These are phyloP conservation scores for Oreortyx pictus DNA, from an alignment of 2,797 vertebrate genomes.

Conservation along the genomic window DNA sequence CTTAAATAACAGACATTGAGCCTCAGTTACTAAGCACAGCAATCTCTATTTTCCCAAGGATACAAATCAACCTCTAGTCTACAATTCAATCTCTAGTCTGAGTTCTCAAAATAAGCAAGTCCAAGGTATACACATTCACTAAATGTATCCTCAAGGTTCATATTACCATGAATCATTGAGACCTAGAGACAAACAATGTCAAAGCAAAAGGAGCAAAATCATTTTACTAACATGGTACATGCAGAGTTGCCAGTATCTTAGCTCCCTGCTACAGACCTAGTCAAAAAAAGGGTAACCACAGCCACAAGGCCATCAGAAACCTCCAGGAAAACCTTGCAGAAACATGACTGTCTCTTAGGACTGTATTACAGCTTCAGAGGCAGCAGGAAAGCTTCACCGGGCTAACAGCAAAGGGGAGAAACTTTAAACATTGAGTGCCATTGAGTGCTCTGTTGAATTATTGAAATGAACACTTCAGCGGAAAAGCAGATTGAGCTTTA, in stretches of 20 bases:
- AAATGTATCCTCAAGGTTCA: fast-evolving
- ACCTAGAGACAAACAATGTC: not conserved
- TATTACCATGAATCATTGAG: not conserved
- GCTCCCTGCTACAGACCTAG: not conserved
- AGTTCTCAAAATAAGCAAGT: not conserved
- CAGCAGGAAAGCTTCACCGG: not conserved
- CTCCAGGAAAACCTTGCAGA: not conserved
- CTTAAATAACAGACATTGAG: not conserved
- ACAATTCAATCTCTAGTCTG: not conserved
- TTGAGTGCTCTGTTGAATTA: fast-evolving
- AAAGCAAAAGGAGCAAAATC: not conserved
- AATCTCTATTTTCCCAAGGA: not conserved
- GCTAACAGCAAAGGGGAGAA: not conserved
- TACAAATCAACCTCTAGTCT: not conserved
- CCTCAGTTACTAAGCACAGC: not conserved
- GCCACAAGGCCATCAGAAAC: not conserved
- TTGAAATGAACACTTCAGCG: not conserved
- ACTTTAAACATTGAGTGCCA: not conserved
- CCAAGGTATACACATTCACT: not conserved
- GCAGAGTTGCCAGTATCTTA: not conserved
- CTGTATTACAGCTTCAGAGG: not conserved
- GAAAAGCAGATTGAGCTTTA: not conserved
- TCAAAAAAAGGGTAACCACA: not conserved
- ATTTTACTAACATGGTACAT: fast-evolving
- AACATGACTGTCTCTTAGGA: not conserved